Evolutionary conservation across 2,113 vertebrate species (phyloP).

Genomic region (Gallinago paraguaiae): DNA sequence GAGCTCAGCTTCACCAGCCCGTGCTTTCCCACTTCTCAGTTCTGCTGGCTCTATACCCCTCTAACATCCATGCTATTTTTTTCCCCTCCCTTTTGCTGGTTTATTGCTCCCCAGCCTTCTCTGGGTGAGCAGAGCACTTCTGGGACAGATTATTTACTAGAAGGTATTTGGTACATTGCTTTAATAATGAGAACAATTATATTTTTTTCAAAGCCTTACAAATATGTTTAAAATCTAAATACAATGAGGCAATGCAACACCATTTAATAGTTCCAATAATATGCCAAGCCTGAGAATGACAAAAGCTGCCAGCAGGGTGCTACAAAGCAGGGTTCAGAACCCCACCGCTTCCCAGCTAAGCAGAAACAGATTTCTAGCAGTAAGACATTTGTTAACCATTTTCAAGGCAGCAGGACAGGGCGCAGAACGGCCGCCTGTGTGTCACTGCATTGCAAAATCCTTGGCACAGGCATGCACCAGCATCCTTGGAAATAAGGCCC

Average conservation of each 20-base stretch:
- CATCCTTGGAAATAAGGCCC: conserved; percentile 46
- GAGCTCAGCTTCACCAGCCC: neutral
- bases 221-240: conserved; percentile 73
- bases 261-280: conserved; percentile 60
- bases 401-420: conserved; percentile 39
- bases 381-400: conserved; percentile 60
- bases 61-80: neutral
- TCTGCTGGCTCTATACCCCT: neutral
- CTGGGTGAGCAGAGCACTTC: conserved; percentile 32
- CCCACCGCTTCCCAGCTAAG: conserved; percentile 62
- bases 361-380: conserved; percentile 64
- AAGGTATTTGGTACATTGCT: conserved; percentile 60
- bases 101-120: neutral
- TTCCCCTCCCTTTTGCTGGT: conserved; percentile 12
- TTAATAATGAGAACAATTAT: conserved; percentile 48
- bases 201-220: conserved; percentile 45
- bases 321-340: conserved; percentile 61
- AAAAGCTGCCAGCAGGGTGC: conserved; percentile 67
- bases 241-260: conserved; percentile 66
- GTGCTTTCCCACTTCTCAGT: neutral
- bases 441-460: conserved; percentile 54
- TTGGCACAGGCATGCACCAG: neutral
- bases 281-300: conserved; percentile 68
- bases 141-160: conserved; percentile 64
- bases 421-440: neutral